phyloP scores from a whole-genome alignment of 37 sponge, comb jelly and placozoan genomes.

The Ephydatia muelleri region DNA sequence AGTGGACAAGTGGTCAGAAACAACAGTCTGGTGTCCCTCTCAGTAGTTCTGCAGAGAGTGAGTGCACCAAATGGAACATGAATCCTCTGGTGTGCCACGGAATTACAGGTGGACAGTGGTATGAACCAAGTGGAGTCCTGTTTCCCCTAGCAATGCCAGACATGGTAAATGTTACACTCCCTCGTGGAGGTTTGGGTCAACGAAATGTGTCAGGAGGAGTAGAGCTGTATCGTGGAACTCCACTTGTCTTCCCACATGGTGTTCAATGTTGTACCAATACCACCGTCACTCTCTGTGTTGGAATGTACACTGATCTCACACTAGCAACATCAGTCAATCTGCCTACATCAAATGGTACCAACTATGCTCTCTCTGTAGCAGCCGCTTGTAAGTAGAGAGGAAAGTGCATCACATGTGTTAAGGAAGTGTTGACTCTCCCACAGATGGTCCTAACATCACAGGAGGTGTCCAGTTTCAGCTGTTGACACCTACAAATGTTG shows the following conservation, averaged over 20 bases:
- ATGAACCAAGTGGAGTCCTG: neutral
- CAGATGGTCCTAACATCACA: slow-evolving; percentile 17
- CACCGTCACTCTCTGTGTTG: neutral
- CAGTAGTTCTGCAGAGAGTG: neutral
- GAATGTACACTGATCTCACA: neutral
- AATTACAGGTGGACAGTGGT: neutral
- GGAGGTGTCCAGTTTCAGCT: neutral
- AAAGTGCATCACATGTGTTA: neutral
- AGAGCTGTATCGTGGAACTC: neutral
- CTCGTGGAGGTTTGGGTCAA: neutral
- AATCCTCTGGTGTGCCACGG: neutral
- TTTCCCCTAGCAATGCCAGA: neutral
- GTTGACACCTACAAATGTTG: neutral
- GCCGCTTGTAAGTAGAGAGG: neutral
- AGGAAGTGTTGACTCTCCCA: neutral
- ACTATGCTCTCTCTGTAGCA: neutral
- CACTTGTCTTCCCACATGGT: neutral
- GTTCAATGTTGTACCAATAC: slow-evolving; percentile 1
- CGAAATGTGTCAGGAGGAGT: neutral
- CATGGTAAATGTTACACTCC: too few relatives aligned
- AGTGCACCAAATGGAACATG: neutral
- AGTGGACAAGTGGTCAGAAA: neutral
- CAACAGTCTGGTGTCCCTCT: neutral
- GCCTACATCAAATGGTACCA: neutral
- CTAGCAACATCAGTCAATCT: neutral